A percentile compares a stretch with the other conserved stretches of the same genome.
phyloP scores from a whole-genome alignment of 2,113 vertebrate genomes.

The Dicentrarchus labrax region DNA sequence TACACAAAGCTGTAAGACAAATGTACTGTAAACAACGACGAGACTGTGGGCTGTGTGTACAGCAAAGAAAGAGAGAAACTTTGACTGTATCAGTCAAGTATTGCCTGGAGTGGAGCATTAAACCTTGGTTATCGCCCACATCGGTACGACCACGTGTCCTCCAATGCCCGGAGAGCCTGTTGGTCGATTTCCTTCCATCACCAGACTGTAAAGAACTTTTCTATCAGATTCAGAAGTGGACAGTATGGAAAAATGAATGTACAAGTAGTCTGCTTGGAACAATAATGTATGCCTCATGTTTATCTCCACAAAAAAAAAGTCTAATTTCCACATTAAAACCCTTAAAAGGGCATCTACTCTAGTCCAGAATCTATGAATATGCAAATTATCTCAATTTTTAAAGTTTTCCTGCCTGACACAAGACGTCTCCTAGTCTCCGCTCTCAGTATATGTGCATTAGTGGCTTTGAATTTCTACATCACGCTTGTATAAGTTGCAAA shows the following conservation, averaged over 20 bases:
- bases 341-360: no score
- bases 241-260: background rate
- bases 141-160: background rate
- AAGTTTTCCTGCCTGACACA: no score
- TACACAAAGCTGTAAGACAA: background rate
- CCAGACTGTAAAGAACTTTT: background rate
- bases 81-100: background rate
- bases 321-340: no score
- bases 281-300: no score
- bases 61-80: conserved; percentile 13
- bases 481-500: no score
- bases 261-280: no score
- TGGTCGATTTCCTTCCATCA: background rate
- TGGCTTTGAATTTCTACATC: no score
- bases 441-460: no score
- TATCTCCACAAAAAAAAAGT: no score
- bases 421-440: no score
- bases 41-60: conserved; percentile 2
- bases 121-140: conserved; percentile 55
- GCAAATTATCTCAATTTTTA: no score
- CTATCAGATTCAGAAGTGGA: background rate
- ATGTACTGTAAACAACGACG: background rate
- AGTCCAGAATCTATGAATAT: no score
- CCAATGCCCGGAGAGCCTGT: background rate
- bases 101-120: conserved; percentile 17